Percentiles rank a stretch among this genome's conserved stretches.
These are phyloP conservation scores for Noctua comes DNA, from an alignment of 2,888 invertebrate species.

Conservation along the genomic window DNA sequence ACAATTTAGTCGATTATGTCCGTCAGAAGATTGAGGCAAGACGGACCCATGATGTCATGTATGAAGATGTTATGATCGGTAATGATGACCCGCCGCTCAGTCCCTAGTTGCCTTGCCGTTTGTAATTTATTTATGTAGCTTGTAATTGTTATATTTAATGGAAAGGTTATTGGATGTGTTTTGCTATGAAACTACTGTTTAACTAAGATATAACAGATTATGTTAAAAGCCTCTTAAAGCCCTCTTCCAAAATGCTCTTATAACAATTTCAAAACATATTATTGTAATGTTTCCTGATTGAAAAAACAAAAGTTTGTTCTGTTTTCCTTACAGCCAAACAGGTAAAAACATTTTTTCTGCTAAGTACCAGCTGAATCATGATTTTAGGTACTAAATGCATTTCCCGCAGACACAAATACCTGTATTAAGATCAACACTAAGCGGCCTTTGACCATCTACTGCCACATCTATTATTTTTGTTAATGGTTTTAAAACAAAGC, in stretches of 20 bases:
- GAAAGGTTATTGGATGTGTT: conserved; percentile 57
- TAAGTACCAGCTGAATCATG: conserved; percentile 8
- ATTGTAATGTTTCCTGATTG: conserved; percentile 3
- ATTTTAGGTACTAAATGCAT: not conserved
- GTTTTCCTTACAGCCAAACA: conserved; percentile 11
- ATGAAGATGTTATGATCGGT: conserved; percentile 90
- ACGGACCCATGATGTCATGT: conserved; percentile 85
- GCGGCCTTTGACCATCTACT: not conserved
- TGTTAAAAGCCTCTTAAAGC: not conserved
- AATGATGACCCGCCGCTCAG: conserved; percentile 88
- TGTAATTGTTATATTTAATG: conserved; percentile 62
- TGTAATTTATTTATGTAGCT: conserved; percentile 67
- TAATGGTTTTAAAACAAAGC: not conserved
- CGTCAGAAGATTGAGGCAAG: conserved; percentile 83
- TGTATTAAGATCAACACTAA: not conserved
- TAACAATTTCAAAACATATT: not conserved
- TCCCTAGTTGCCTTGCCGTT: conserved; percentile 75
- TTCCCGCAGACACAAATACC: not conserved
- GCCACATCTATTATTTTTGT: not conserved
- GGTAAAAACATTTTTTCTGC: conserved; percentile 15
- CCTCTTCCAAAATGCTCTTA: not conserved
- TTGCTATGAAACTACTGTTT: conserved; percentile 26
- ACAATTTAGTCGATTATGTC: conserved; percentile 84
- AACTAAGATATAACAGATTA: conserved; percentile 6
- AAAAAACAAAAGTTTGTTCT: not conserved